Base-by-base conservation (phyloP, 2,113 vertebrate genomes). In the Eidolon helvum region DNA sequence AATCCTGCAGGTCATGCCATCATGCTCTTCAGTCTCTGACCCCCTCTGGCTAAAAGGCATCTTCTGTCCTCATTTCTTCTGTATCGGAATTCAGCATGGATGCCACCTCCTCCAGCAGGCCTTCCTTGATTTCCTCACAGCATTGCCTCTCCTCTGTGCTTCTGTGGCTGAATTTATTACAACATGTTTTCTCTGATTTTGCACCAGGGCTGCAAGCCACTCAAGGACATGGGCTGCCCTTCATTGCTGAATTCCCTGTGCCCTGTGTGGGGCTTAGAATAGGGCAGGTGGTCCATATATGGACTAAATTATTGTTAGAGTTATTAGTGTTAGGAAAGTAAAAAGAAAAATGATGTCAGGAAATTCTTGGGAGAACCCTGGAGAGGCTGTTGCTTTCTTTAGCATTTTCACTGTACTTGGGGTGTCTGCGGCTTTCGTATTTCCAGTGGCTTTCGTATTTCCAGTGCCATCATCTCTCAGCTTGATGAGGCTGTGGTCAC, bases 81-180 rank as follows among this genome's bases (percentile, higher is more conserved):
- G 0, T 2, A 5, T 74, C 4, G 24, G n/a, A 38, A 6, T 2
- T 11, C 16, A 9, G 10, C 35, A 40, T 7, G 28, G 61, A 33
- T 21, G 4, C 12, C 5, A 30, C 59, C 12, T 91, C 77, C 30
- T 83, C 71, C n/a, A 22, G 38, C 22, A 88, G 12, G 69, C 26
- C 45, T 79, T 90, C 72, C 74, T 38, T 43, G 61, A 35, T 4
- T 45, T 33, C 16, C 43, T 40, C 10, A 3, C 0, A 14, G 15
- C 9, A 33, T 1, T 2, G 16, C 53, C 10, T 92, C 8, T 74
- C 14, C 61, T 48, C 22, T 28, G 6, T 38, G 55, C 30, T 45
- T 68, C 68, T 50, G 8, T 77, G 33, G 35, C n/a, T 18, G 22
- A 86, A 33, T 74, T 72, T 22, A 16, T 72, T 5, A 0, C 10